These are phyloP conservation scores for Nezara viridula DNA, from an alignment of 2,888 invertebrate genomes.

Conservation along the genomic window DNA sequence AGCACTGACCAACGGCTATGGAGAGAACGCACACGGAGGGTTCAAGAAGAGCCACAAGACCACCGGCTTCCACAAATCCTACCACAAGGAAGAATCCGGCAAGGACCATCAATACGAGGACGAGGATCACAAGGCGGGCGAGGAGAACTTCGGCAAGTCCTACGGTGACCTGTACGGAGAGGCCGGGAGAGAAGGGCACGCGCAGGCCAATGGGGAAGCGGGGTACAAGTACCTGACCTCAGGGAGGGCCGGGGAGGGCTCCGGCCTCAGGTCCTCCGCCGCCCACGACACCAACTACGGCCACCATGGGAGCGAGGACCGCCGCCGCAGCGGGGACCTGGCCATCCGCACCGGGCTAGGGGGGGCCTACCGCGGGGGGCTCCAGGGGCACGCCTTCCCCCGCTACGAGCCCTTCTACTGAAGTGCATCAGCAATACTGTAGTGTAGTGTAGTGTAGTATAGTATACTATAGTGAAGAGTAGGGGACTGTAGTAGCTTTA, in stretches of 20 bases:
- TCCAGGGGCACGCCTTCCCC: not conserved
- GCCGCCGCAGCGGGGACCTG: not conserved
- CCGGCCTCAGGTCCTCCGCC: not conserved
- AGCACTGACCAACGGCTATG: not conserved
- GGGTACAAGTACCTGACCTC: not conserved
- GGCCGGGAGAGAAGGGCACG: not conserved
- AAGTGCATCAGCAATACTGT: not conserved
- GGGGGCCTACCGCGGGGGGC: not conserved
- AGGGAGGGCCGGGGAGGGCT: not conserved
- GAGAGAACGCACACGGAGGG: not conserved
- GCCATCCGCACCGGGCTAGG: not conserved
- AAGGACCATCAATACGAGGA: slow-evolving; percentile 52
- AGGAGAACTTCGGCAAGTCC: slow-evolving; percentile 11
- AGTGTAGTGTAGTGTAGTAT: not conserved
- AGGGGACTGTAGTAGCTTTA: no score
- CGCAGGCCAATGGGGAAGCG: not conserved
- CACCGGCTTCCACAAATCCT: slow-evolving; percentile 58
- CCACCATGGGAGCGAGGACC: not conserved
- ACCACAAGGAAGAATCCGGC: slow-evolving; percentile 57
- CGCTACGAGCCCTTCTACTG: not conserved
- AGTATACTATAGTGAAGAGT: no score
- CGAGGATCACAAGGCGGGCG: slow-evolving; percentile 47
- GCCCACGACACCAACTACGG: not conserved
- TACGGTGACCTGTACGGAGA: slow-evolving; percentile 31
- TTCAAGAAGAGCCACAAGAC: slow-evolving; percentile 57